A percentile compares a stretch with the other conserved stretches of the same genome.
These are phyloP conservation scores for Chloroceryle aenea DNA, from an alignment of 2,113 vertebrate genomes.

Conservation along the genomic window DNA sequence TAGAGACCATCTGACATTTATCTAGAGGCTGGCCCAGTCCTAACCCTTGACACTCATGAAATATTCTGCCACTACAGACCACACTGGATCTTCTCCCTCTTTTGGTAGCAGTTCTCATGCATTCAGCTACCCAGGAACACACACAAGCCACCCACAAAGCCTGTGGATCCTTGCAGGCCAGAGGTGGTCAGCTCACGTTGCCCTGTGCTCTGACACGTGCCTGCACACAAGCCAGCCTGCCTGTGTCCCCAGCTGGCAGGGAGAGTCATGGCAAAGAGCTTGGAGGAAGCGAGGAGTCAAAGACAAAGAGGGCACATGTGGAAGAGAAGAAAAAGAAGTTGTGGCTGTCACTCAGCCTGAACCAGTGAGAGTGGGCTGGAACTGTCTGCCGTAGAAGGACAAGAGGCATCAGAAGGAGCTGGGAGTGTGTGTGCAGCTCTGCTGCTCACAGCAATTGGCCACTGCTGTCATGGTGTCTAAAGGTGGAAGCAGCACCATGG, in stretches of 20 bases:
- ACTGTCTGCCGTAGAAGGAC: neutral
- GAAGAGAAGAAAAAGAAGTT: neutral
- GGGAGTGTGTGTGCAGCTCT: rapidly evolving
- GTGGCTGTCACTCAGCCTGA: neutral
- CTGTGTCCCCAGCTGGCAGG: rapidly evolving
- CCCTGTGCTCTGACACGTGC: neutral
- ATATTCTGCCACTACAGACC: neutral
- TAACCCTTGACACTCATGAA: neutral
- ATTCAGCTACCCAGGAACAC: neutral
- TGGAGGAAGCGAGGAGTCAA: neutral
- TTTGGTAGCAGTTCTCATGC: neutral
- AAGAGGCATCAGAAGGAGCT: neutral
- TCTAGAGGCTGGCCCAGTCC: no score
- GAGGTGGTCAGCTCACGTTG: neutral
- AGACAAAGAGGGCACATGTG: neutral
- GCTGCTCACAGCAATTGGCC: neutral
- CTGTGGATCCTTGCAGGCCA: neutral
- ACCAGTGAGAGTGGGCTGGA: neutral
- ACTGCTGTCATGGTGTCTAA: neutral
- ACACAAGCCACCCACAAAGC: neutral
- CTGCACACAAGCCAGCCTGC: neutral
- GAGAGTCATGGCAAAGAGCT: neutral
- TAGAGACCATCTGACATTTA: no score
- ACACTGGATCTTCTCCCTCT: neutral
- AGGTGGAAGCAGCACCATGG: neutral